These are phyloP conservation scores for Sylvietta virens DNA, from an alignment of 2,113 vertebrate genomes.

Conservation along the genomic window DNA sequence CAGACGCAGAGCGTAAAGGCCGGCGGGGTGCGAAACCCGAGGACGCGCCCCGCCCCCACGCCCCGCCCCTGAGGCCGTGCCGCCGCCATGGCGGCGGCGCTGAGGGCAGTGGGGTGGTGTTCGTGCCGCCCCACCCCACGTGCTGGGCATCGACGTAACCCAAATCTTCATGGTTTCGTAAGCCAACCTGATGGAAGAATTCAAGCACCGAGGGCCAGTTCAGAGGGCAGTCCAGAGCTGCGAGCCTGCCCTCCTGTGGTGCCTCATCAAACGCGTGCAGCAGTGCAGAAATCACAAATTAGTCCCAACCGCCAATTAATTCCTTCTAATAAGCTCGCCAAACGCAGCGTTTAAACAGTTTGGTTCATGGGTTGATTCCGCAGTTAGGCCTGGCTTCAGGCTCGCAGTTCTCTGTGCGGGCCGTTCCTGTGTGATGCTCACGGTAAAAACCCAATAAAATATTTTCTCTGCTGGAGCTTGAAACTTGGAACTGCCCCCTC, in stretches of 20 bases:
- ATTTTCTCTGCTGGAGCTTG: rapidly evolving
- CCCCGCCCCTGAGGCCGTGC: rapidly evolving
- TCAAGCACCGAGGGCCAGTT: not conserved
- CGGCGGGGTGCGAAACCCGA: rapidly evolving
- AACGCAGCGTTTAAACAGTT: too few relatives aligned
- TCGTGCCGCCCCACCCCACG: rapidly evolving
- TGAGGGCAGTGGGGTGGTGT: rapidly evolving
- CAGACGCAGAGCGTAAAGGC: not conserved
- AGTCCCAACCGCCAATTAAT: rapidly evolving
- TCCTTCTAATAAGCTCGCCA: not conserved
- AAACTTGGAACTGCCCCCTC: rapidly evolving
- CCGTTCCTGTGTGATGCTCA: rapidly evolving
- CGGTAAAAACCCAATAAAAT: not conserved
- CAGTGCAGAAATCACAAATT: rapidly evolving
- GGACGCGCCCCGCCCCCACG: rapidly evolving
- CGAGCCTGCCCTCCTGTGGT: not conserved
- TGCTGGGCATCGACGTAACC: not conserved
- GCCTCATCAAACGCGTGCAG: not conserved
- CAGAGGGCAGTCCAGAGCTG: not conserved
- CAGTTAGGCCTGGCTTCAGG: not conserved
- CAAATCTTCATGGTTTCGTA: too few relatives aligned
- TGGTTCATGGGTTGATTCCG: rapidly evolving
- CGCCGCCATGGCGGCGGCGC: rapidly evolving
- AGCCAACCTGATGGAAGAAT: rapidly evolving
- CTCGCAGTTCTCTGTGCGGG: rapidly evolving